phyloP scores from a whole-genome alignment of 2,113 vertebrate species.

The Poecilia latipinna region DNA sequence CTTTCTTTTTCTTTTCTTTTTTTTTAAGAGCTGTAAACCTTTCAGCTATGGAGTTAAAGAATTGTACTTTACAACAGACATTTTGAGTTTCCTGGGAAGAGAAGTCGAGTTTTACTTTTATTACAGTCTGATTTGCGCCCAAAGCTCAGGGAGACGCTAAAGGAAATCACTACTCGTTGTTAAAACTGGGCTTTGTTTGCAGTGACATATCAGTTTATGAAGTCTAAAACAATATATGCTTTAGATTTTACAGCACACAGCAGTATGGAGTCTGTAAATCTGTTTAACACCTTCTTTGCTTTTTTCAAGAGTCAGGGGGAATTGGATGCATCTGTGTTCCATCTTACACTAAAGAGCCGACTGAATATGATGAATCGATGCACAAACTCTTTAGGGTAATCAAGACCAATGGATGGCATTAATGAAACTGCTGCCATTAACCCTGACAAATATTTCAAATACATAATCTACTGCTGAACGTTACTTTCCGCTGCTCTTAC shows the following conservation, averaged over 20 bases:
- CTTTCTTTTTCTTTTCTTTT: no score
- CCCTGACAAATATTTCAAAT: constrained; percentile 4
- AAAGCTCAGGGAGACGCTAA: no score
- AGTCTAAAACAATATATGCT: no score
- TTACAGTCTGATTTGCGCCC: not conserved
- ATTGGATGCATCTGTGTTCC: not conserved
- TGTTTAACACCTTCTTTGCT: not conserved
- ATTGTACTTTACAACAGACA: not conserved
- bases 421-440: not conserved
- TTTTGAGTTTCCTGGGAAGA: not conserved
- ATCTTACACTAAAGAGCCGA: not conserved
- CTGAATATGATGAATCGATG: constrained; percentile 2
- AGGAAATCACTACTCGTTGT: no score
- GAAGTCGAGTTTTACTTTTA: not conserved
- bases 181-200: not conserved
- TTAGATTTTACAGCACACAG: no score
- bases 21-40: not conserved
- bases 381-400: not conserved
- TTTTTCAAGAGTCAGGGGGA: not conserved
- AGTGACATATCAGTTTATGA: not conserved
- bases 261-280: not conserved
- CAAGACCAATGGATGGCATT: not conserved
- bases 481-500: not conserved
- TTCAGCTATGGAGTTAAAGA: not conserved
- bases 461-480: not conserved